phyloP scores from a whole-genome alignment of 2,888 invertebrate genomes.

The Idaea biselata region DNA sequence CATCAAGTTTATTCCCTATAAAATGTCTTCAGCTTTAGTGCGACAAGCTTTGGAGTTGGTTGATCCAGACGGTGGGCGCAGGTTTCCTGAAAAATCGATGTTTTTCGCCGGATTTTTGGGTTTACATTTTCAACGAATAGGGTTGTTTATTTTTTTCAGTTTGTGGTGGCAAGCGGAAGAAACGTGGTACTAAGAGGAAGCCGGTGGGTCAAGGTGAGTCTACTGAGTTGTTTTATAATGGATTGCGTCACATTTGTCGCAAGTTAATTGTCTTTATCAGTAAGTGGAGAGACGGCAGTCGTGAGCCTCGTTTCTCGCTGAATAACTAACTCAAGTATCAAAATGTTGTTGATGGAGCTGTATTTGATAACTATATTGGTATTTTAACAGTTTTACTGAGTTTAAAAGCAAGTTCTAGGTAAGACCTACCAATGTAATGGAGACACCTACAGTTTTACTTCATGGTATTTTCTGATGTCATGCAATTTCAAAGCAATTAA shows the following conservation, averaged over 20 bases:
- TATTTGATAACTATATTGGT: no score
- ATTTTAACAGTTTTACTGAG: no score
- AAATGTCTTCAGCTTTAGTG: conserved; percentile 81
- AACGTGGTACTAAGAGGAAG: conserved; percentile 42
- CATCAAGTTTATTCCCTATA: conserved; percentile 34
- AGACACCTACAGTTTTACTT: no score
- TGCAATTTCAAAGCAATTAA: no score
- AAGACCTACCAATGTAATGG: no score
- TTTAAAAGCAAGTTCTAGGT: no score
- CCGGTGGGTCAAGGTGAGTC: conserved; percentile 59
- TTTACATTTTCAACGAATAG: conserved; percentile 5
- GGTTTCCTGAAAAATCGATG: background rate
- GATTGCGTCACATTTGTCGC: conserved; percentile 26
- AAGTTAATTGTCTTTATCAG: background rate
- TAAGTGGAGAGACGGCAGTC: background rate
- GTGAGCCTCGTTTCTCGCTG: background rate
- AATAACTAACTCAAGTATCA: background rate
- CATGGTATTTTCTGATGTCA: no score
- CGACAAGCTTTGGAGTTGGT: conserved; percentile 79
- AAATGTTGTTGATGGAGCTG: no score
- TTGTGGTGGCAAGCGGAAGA: conserved; percentile 50
- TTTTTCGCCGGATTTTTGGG: background rate
- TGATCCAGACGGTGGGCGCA: conserved; percentile 61
- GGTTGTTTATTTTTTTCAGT: conserved; percentile 49
- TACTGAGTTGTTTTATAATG: conserved; percentile 14